Conservation (phyloP, 37 sponge, comb jelly and placozoan genomes). For the Halichondria panicea region DNA sequence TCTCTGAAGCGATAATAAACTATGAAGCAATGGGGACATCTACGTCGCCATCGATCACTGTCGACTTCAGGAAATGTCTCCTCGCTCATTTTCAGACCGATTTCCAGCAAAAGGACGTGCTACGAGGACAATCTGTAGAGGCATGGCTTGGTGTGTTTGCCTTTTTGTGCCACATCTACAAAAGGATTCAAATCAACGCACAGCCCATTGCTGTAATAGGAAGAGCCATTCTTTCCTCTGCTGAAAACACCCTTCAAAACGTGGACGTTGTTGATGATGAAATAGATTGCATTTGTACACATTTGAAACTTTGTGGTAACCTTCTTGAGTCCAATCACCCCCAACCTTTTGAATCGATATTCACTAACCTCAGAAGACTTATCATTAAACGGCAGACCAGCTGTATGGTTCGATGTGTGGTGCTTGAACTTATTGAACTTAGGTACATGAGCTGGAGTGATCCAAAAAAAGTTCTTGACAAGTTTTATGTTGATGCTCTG, state of each 20-base stretch:
- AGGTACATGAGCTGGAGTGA: conserved; percentile 66
- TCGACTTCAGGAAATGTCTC: conserved; percentile 25
- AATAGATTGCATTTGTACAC: conserved; percentile 62
- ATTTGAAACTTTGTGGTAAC: conserved; percentile 55
- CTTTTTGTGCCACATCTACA: conserved; percentile 55
- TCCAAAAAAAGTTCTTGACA: conserved; percentile 31
- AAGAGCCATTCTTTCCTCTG: conserved; percentile 37
- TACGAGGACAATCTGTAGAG: conserved; percentile 64
- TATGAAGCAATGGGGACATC: neutral
- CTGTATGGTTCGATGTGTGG: conserved; percentile 37
- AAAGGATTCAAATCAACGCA: conserved; percentile 7
- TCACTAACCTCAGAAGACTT: conserved; percentile 30
- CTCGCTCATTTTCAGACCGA: conserved; percentile 35
- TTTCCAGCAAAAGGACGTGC: conserved; percentile 39
- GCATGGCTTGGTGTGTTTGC: conserved; percentile 68
- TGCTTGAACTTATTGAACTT: conserved; percentile 66
- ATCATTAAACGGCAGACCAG: conserved; percentile 31
- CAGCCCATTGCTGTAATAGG: conserved; percentile 27
- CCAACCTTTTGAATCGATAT: neutral
- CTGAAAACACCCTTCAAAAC: conserved; percentile 21
- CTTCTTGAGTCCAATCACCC: conserved; percentile 23
- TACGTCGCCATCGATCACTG: conserved; percentile 8
- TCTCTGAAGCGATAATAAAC: conserved; percentile 43
- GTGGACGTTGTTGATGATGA: conserved; percentile 66
- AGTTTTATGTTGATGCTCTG: conserved; percentile 67